Evolutionary conservation across 2,797 vertebrate species (phyloP), one percentile per base, ranked within the genome.

Genomic region (Clarias pachynema): DNA sequence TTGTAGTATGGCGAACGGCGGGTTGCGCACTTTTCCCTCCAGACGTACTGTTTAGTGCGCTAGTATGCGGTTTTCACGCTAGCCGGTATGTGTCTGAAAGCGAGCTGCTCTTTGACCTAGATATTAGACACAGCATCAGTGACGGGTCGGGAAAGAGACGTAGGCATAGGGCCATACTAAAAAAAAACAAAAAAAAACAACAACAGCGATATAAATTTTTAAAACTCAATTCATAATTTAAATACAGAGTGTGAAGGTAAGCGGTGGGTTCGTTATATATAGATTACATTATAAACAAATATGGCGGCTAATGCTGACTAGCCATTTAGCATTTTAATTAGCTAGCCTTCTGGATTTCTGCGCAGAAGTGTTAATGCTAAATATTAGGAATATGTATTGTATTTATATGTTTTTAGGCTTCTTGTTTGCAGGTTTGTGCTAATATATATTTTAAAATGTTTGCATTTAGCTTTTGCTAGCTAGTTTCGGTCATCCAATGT

Each of bases 301-400:
- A 79, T 79, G 78, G 78, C 78, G 78, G 4, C 4, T 29, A 79
- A 44, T 49, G 60, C n/a, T 79, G 57, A 79, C 40, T 79, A 65
- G 77, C 34, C 14, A 5, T 65, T 49, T 65, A 49, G 57, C 59
- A 79, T 62, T 24, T 22, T 79, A 40, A 79, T 37, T 62, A 40
- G 24, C 31, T 40, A 40, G 59, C 20, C 16, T 79, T 31, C 68
- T 20, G 10, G 37, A 26, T 44, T 40, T 44, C 24, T 40, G 7
- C 0, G 16, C n/a, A 63, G 60, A 63, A 7, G 7, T 29, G 24
- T 1, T 26, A 26, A 4, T 10, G 8, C 5, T 9, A 2, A 24
- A 37, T 24, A 62, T 16, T 40, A 40, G 20, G 2, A 6, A 16
- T n/a, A 8, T 0, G 62, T 1, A 3, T 18, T 49, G 20, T 62